These are phyloP conservation scores for Diadema setosum DNA, from an alignment of 35 echinoderm and acorn worm genomes.

Conservation along the genomic window DNA sequence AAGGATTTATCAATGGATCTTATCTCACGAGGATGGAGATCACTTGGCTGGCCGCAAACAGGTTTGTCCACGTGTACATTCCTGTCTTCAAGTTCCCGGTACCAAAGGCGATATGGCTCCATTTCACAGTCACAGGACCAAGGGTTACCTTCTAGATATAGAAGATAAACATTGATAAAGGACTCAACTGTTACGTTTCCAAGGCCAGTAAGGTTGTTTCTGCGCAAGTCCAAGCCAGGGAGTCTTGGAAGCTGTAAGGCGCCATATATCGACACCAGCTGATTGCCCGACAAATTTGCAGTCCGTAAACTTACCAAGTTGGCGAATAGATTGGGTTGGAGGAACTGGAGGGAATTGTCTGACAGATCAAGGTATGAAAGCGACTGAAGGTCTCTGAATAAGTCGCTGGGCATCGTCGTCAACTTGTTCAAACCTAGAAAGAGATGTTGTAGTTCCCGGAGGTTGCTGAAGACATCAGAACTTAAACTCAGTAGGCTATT, in stretches of 20 bases:
- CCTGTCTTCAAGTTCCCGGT: too few species aligned
- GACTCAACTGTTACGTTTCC: not conserved
- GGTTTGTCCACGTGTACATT: too few species aligned
- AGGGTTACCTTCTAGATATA: not conserved
- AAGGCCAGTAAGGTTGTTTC: not conserved
- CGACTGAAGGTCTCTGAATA: not conserved
- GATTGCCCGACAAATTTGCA: not conserved
- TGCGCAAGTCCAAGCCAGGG: not conserved
- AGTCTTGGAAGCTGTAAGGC: not conserved
- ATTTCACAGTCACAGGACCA: not conserved
- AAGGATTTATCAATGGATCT: too few species aligned
- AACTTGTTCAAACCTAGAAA: not conserved
- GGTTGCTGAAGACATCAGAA: not conserved
- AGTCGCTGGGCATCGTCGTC: not conserved
- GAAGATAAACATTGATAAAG: not conserved
- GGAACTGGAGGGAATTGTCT: not conserved
- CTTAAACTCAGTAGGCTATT: not conserved
- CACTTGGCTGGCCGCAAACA: too few species aligned
- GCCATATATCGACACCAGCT: not conserved
- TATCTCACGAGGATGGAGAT: too few species aligned
- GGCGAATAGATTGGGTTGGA: not conserved
- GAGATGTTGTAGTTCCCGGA: not conserved
- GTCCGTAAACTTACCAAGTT: not conserved
- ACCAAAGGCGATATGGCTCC: not conserved
- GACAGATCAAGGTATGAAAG: not conserved